phyloP scores from a whole-genome alignment of 2,113 vertebrate species.

The Ammodytes marinus region DNA sequence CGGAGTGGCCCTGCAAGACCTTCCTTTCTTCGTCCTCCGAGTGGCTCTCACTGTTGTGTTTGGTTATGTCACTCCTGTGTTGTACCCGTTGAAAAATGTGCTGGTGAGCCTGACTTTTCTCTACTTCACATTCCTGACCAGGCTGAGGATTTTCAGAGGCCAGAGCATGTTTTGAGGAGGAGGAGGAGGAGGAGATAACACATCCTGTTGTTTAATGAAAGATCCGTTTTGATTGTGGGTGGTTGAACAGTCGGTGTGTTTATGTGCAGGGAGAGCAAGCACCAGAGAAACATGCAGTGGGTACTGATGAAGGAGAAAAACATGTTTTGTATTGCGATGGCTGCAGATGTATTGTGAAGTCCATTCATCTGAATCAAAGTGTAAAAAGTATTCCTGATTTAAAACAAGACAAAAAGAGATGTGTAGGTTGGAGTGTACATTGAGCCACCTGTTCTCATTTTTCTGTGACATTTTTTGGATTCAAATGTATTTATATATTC shows the following conservation, averaged over 20 bases:
- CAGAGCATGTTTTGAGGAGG: constrained; percentile 79
- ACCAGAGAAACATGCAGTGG: constrained; percentile 1
- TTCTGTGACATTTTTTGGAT: constrained; percentile 23
- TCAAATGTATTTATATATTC: constrained; percentile 64
- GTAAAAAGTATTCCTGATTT: neutral
- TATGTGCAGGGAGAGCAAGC: constrained; percentile 23
- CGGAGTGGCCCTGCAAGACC: constrained; percentile 84
- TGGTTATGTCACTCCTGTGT: constrained; percentile 83
- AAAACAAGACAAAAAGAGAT: neutral
- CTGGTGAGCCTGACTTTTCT: constrained; percentile 82
- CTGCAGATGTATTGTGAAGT: neutral
- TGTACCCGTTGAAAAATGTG: constrained; percentile 86
- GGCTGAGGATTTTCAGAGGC: constrained; percentile 75
- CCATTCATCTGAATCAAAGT: constrained; percentile 16
- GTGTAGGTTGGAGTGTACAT: neutral
- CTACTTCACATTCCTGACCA: constrained; percentile 86
- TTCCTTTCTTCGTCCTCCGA: constrained; percentile 86
- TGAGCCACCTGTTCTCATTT: neutral
- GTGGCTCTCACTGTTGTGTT: constrained; percentile 78
- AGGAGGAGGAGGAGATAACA: neutral
- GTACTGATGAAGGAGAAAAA: neutral
- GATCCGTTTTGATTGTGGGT: constrained; percentile 21
- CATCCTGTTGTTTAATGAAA: constrained; percentile 23
- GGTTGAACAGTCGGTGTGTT: constrained; percentile 32
- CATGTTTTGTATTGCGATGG: constrained; percentile 21